Evolutionary conservation across 2,888 invertebrate genomes (phyloP), one percentile per base, ranked within the genome.

Genomic region (Dusona sp.): DNA sequence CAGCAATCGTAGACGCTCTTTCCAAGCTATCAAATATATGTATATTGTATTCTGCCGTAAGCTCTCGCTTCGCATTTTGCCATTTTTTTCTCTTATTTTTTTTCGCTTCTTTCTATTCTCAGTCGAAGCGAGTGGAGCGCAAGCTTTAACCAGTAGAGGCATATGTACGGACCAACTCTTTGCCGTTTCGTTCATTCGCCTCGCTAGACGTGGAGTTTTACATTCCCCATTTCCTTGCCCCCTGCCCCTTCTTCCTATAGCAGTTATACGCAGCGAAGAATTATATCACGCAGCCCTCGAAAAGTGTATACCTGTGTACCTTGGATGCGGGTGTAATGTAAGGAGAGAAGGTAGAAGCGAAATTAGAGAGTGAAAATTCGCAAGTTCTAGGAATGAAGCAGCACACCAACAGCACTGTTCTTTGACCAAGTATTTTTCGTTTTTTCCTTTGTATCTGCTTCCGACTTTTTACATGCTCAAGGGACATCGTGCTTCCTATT

Each of bases 181-280:
- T 54, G 61, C 38, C 54, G 45, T 54, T 78, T 83, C 77, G 38
- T 83, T 75, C 82, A 36, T 65, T 79, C 73, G 57, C 84, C 80
- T 86, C 83, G 85, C 85, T 79, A 86, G 83, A 84, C 51, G n/a
- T 11, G 54, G 51, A 33, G 70, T 75, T 73, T 79, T 73, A 51
- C 45, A 36, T 88, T 89, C 85, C 84, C 79, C 70, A 64, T 75
- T 86, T 85, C 70, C 77, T 72, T 82, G 70, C 83, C 79, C 79
- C 85, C 75, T 38, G 79, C 84, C 74, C 22, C 54, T 51, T 70
- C 33, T 57, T 19, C 25, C 16, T 67, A 54, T 11, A 33, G 42
- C 85, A 70, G 77, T 65, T 74, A 67, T n/a, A 74, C 68, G 33
- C 54, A 61, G 83, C 78, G 68, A 65, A 78, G 61, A 81, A 80